Conservation (phyloP, 2,797 vertebrate species). For the Myotis findleyi region DNA sequence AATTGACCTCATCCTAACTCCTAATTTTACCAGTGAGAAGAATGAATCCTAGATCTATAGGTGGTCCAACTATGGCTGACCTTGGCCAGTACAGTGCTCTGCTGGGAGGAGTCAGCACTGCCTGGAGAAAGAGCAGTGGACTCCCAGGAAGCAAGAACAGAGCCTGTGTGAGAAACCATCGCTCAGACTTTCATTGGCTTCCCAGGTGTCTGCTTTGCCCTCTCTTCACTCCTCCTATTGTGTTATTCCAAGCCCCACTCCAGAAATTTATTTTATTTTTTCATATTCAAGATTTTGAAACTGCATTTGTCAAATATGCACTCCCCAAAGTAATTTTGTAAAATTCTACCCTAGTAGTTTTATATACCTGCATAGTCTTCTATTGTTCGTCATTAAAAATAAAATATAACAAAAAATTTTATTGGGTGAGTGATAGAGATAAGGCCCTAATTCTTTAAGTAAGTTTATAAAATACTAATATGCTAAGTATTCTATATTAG, state of each 20-base stretch:
- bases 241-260: background rate
- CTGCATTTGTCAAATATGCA: background rate
- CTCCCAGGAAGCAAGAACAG: background rate
- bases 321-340: background rate
- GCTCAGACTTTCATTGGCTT: background rate
- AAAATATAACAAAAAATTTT: background rate
- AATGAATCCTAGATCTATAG: background rate
- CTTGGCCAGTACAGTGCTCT: fast-evolving
- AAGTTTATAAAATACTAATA: background rate
- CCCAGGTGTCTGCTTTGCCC: background rate
- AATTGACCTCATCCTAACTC: background rate
- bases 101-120: background rate
- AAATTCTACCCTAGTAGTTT: background rate
- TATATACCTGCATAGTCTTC: background rate
- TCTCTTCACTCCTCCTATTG: background rate
- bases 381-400: background rate
- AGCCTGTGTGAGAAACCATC: too few relatives aligned
- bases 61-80: background rate
- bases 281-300: background rate
- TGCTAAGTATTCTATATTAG: background rate
- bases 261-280: background rate
- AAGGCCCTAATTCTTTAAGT: background rate
- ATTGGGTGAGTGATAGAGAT: background rate
- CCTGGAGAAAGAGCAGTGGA: background rate
- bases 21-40: background rate